Base-by-base conservation (phyloP, 1,140 invertebrate genomes). In the Meteorus sp. region DNA sequence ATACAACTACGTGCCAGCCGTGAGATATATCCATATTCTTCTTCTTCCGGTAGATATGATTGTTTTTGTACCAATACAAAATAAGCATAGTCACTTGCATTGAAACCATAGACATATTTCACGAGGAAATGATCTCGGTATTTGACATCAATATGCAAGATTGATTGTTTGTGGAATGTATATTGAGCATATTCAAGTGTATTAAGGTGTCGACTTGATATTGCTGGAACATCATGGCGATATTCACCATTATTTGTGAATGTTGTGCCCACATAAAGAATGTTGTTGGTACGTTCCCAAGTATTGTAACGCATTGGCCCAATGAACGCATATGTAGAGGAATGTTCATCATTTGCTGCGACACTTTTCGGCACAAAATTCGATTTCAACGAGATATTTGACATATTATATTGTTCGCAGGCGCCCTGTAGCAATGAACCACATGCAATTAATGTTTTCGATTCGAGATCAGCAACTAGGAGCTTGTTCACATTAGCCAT, bases 71-170 rank as follows among this genome's bases (percentile, higher is more conserved):
- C 93, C 35, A 96, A 87, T 9, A 96, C 86, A 81, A 98, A 97
- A 76, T 98, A 98, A 2, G 94, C 93, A 80, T 94, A 97, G 59
- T 93, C 89, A 68, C 89, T 93, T 1, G 93, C 92, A 76, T 95
- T 93, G 72, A 99, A 98, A 8, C 95, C 95, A 79, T 96, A 97
- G 1, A 97, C 86, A 76, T 98, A 98, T 70, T 93, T 89, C 17
- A 99, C 93, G 5, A 96, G 82, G 79, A 95, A 97, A 73, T 95
- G 93, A 80, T 97, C 94, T 56, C 93, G 86, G 76, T 95, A 95
- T 72, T 95, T 95, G 8, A 95, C 93, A 80, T 96, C 94, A 57
- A 97, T 95, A 63, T 89, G 86, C n/a, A 95, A 83, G 41, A 89
- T 85, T 22, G 93, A 93, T 73, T 95, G 90, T 72, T 93, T 91